Conservation (phyloP, 2,888 invertebrate species). For the Lasius platythorax region DNA sequence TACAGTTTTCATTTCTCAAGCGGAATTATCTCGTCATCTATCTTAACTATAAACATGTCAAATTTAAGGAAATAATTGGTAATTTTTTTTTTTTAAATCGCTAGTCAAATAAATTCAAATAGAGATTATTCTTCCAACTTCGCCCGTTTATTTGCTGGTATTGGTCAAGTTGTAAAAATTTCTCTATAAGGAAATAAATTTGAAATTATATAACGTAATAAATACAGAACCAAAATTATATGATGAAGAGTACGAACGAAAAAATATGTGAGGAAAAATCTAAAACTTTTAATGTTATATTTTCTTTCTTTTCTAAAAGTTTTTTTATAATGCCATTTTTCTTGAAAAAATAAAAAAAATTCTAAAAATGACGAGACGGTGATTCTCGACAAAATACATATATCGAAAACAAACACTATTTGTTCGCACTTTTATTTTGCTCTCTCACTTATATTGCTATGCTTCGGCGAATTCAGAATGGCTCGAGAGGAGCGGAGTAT, state of each 20-base stretch:
- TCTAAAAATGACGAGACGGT: background rate
- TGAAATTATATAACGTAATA: background rate
- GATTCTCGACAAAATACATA: background rate
- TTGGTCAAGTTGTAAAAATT: too few relatives aligned
- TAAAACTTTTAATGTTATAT: background rate
- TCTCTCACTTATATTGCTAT: slow-evolving; percentile 18
- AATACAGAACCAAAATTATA: background rate
- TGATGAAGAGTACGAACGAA: background rate
- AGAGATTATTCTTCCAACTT: too few relatives aligned
- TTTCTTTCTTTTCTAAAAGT: background rate
- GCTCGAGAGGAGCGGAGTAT: slow-evolving; percentile 32
- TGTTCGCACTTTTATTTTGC: background rate
- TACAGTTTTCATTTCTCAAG: slow-evolving; percentile 16
- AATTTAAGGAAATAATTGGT: background rate
- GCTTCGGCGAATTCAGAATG: slow-evolving; percentile 46
- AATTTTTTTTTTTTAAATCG: too few relatives aligned
- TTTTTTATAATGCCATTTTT: background rate
- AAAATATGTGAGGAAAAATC: background rate
- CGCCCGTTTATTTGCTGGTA: too few relatives aligned
- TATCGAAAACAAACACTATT: background rate
- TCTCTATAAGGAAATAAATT: background rate
- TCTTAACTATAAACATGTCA: background rate
- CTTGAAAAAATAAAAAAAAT: background rate
- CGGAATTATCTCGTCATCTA: background rate
- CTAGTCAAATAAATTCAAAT: too few relatives aligned